Evolutionary conservation across 2,888 invertebrate genomes (phyloP), one percentile per base, ranked within the genome.

Genomic region (Sisyra terminalis): DNA sequence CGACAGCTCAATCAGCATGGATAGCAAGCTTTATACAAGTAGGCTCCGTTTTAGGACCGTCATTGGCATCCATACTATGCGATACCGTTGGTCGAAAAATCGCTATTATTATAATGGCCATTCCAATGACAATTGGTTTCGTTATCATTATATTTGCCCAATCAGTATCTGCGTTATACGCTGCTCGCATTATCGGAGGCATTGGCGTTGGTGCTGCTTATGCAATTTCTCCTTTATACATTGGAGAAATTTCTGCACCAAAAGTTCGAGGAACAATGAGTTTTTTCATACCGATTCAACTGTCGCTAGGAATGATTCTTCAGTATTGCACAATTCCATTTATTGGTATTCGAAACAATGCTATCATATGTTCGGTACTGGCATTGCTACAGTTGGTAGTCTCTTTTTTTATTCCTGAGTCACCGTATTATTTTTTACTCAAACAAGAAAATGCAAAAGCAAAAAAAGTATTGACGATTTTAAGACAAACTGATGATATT

Each of bases 41-140:
- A 17, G 37, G 37, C 13, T 16, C 18, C 11, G 9, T 37, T 6
- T 5, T 18, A 2, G 16, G 37, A 37, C 17, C 36, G 10, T 10
- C 36, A n/a, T 5, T 72, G 14, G 66, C 73, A 14, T 74, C 73
- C 11, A 66, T 73, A 54, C 58, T 70, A 46, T 71, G 73, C 45
- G 73, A 75, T 54, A 61, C 64, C 47, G 65, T 70, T 47, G 75
- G 75, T 16, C 64, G 75, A 8, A 75, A 74, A 52, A 65, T 63
- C 3, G 69, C 71, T 29, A 57, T 74, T 3, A 62, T 73, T 15
- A 53, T 70, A 31, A 65, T 70, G 11, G 71, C 71, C 1, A 49
- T 73, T 8, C 71, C 74, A 1, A 64, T 71, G 50, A 66, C 69
- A 46, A 39, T 71, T 34, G 70, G 72, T 47, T 75, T 73, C 73